Evolutionary conservation across 1,140 invertebrate species (phyloP).

Genomic region (Bombus pyrosoma): DNA sequence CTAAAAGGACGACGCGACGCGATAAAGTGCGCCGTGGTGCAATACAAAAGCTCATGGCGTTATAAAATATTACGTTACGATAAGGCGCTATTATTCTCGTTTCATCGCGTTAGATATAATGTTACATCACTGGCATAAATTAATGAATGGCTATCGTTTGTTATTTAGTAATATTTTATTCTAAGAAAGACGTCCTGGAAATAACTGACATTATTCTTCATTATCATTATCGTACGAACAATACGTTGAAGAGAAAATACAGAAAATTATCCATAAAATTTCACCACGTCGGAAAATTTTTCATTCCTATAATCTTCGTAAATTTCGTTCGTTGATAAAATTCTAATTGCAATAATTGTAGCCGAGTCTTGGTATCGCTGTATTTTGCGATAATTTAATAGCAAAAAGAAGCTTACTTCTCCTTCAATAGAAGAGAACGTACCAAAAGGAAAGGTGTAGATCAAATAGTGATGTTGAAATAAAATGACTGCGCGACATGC

Average conservation of each 20-base stretch:
- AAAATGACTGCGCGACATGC: background rate
- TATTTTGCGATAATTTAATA: background rate
- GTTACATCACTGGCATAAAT: conserved; percentile 13
- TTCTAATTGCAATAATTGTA: background rate
- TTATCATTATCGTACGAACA: background rate
- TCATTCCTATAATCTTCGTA: background rate
- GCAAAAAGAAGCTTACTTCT: background rate
- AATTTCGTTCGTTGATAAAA: background rate
- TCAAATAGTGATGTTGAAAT: background rate
- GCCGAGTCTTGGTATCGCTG: background rate
- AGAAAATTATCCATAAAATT: background rate
- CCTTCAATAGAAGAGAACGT: no score
- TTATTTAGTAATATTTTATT: background rate
- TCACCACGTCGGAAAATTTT: background rate
- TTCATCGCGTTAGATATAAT: background rate
- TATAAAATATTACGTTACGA: conserved; percentile 21
- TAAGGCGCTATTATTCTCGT: conserved; percentile 16
- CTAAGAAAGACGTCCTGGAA: background rate
- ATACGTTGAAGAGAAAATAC: background rate
- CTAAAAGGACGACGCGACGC: background rate
- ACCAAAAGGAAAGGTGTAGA: background rate
- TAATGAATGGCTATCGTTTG: conserved; percentile 4
- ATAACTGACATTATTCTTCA: background rate
- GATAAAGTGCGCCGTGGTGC: background rate
- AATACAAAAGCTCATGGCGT: conserved; percentile 1